Evolutionary conservation across 2,888 invertebrate species (phyloP), one percentile per base, ranked within the genome.

Genomic region (Hyposoter dolosus): DNA sequence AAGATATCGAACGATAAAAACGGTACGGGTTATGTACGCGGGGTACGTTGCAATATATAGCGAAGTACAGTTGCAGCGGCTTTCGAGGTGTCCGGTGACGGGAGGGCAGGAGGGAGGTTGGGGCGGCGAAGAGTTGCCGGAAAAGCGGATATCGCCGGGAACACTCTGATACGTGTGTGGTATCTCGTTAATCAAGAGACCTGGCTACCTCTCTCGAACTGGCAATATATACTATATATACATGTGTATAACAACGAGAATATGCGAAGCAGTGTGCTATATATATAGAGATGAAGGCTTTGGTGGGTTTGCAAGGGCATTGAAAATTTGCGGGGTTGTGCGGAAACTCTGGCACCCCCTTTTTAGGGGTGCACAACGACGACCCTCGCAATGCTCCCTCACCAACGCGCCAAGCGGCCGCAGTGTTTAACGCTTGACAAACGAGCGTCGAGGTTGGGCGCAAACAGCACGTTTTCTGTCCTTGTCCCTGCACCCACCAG

Each of bases 171-270:
- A 63, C 47, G 75, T 23, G 32, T 65, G 47, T 40, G 53, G 83
- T 91, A 90, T 90, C 92, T 93, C 93, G 92, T 93, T 93, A 92
- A 93, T 93, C 93, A 93, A 92, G 91, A 91, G 91, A 87, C 89
- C 88, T 87, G 89, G 89, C 89, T 91, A 92, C 92, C 92, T 91
- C 89, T 76, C 84, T 72, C 89, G 84, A 71, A 81, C 88, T 89
- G 88, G 86, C 76, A 79, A 80, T 76, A 79, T 76, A 40, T 47
- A n/a, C 45, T 43, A 28, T 53, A 76, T 50, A 32, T n/a, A 35
- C n/a, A 72, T 35, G 23, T 23, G 28, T 60, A 32, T 35, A 53
- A 53, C 40, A 50, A 35, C 28, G n/a, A 28, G 40, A 40, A 56
- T 69, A 68, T 32, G 60, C 19, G 45, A n/a, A 60, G 43, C 40